Base-by-base conservation (phyloP, 2,888 invertebrate genomes). In the Dorcus parallelipipedus region DNA sequence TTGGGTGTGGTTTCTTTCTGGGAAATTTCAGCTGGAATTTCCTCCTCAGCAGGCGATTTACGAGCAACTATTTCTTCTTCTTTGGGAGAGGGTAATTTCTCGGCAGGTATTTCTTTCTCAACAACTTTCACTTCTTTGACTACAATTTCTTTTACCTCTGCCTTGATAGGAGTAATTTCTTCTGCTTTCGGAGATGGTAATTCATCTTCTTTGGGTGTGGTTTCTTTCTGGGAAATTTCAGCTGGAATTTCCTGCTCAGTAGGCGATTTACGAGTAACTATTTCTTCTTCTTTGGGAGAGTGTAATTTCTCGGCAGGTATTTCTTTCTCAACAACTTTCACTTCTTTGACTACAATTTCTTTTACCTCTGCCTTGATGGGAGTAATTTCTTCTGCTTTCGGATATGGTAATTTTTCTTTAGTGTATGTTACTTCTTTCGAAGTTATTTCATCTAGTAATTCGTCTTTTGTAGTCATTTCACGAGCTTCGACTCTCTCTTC, bases 61-160 rank as follows among this genome's bases (percentile, higher is more conserved):
- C 6, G 26, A 33, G 26, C 26, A 33, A 33, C 26, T 6, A 33
- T 33, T 5, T 33, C 26, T 33, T 33, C 26, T 33, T 33, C 26
- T 33, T 58, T 54, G 9, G 52, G 55, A 33, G 58, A 38, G 40
- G 50, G 50, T 42, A 40, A 47, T 54, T 49, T 45, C 39, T 61
- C 58, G 40, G 40, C 55, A 10, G 33, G 26, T 23, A 52, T 53
- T 38, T 48, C 38, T 53, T 56, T 57, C 41, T 20, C 39, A 6
- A 50, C 49, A 9, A 26, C 7, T 50, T 23, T 52, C 39, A 14
- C 38, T 6, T 54, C 54, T 14, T 9, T 39, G 5, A 14, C 2
- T 20, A 39, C 39, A n/a, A 48, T 47, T 45, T 38, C 50, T 50
- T 42, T 49, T 45, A 39, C 20, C 23, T 59, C 55, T n/a, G 10